Evolutionary conservation across 92 coral and sea anemone species (phyloP).

Genomic region (Pocillopora grandis): DNA sequence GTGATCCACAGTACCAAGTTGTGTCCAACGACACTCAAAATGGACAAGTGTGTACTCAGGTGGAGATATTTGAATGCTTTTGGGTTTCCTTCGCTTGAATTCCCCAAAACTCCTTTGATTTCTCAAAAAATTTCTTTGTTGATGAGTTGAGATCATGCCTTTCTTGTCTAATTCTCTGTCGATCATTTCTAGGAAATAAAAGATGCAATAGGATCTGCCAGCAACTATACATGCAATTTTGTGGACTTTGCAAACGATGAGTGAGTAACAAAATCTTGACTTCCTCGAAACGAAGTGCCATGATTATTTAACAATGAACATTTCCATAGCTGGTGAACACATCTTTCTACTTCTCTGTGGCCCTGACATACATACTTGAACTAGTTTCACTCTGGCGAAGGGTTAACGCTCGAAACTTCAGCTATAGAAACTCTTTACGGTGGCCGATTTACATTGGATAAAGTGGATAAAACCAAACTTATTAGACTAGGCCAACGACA

Average conservation of each 20-base stretch:
- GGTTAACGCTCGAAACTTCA: too few relatives aligned
- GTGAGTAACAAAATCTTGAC: conserved; percentile 54
- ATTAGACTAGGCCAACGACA: too few relatives aligned
- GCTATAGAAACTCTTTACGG: too few relatives aligned
- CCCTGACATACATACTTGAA: too few relatives aligned
- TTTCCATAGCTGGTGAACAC: too few relatives aligned
- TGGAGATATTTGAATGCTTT: background rate
- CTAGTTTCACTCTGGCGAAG: too few relatives aligned
- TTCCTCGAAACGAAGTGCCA: background rate
- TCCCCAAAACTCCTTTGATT: background rate
- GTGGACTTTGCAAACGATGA: conserved; percentile 77
- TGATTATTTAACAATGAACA: too few relatives aligned
- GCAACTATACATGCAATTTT: conserved; percentile 73
- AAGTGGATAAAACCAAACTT: too few relatives aligned
- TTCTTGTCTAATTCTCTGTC: background rate
- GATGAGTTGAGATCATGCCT: background rate
- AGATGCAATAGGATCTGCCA: conserved; percentile 9
- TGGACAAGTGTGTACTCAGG: conserved; percentile 17
- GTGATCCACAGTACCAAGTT: conserved; percentile 56
- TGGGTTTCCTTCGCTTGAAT: background rate
- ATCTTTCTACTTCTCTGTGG: too few relatives aligned
- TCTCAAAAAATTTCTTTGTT: background rate
- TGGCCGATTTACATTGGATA: too few relatives aligned
- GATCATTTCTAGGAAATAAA: background rate
- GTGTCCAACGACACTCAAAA: conserved; percentile 54